Evolutionary conservation across 2,888 invertebrate genomes (phyloP).

Genomic region (Cistogaster globosa): DNA sequence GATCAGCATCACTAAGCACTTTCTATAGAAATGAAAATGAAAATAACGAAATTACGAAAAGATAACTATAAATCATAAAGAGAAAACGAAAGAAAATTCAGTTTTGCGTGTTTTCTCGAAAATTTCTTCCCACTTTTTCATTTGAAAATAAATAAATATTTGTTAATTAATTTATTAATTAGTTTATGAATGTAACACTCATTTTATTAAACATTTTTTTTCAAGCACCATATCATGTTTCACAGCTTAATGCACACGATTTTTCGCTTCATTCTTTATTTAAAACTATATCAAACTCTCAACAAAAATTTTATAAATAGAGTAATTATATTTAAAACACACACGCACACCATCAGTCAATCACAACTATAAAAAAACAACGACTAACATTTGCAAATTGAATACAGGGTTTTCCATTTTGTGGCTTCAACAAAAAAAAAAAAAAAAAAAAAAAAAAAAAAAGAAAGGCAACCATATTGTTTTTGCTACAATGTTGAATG

Average conservation of each 20-base stretch:
- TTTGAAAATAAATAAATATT: neutral
- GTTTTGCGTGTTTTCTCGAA: constrained; percentile 58
- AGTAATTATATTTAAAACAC: neutral
- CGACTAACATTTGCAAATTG: constrained; percentile 23
- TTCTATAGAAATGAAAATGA: constrained; percentile 74
- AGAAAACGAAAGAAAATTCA: constrained; percentile 54
- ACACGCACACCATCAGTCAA: neutral
- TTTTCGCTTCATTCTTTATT: constrained; percentile 54
- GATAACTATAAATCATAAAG: constrained; percentile 20
- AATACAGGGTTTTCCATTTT: neutral
- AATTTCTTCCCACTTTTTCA: neutral
- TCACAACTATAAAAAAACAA: constrained; percentile 13
- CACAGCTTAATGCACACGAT: constrained; percentile 66
- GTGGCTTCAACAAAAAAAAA: neutral
- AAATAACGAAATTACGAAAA: constrained; percentile 50
- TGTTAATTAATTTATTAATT: constrained; percentile 2
- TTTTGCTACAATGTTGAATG: too few species aligned
- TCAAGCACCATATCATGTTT: constrained; percentile 51
- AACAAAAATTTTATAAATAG: neutral
- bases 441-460: too few species aligned
- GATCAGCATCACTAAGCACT: constrained; percentile 80
- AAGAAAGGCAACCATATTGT: too few species aligned
- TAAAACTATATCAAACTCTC: neutral
- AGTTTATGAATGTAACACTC: neutral
- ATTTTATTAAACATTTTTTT: constrained; percentile 6